Conservation (phyloP, 2,797 vertebrate species). For the Staurois parvus region DNA sequence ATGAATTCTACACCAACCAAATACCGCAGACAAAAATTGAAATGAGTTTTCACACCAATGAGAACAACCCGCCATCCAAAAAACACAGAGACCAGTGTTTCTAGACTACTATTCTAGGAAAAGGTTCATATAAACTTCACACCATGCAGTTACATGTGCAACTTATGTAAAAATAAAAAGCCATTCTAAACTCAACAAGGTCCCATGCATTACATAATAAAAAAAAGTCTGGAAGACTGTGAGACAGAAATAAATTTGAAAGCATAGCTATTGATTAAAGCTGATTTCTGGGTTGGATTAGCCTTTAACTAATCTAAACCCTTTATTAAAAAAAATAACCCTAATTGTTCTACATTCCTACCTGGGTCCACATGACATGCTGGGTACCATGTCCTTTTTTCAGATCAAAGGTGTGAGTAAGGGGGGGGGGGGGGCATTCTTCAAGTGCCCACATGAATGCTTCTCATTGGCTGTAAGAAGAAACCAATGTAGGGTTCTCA, state of each 20-base stretch:
- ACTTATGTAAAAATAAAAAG: slow-evolving; percentile 14
- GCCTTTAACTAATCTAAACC: too few relatives aligned
- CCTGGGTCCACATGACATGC: too few relatives aligned
- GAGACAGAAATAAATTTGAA: not conserved
- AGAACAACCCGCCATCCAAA: not conserved
- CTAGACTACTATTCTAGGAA: slow-evolving; percentile 26
- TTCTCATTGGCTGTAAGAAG: too few relatives aligned
- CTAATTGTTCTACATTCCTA: too few relatives aligned
- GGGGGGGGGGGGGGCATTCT: too few relatives aligned
- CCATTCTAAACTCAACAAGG: too few relatives aligned
- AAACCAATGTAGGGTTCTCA: too few relatives aligned
- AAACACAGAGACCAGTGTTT: slow-evolving; percentile 9
- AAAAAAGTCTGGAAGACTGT: not conserved
- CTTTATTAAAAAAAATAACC: too few relatives aligned
- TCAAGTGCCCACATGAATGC: too few relatives aligned
- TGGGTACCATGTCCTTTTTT: too few relatives aligned
- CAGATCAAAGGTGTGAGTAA: too few relatives aligned
- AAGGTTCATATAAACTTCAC: slow-evolving; percentile 30
- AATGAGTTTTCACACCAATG: slow-evolving; percentile 48
- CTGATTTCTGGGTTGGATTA: not conserved
- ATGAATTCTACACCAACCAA: slow-evolving; percentile 45
- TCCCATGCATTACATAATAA: too few relatives aligned
- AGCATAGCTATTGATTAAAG: not conserved
- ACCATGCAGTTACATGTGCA: slow-evolving; percentile 35
- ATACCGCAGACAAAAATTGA: slow-evolving; percentile 44